Conservation (phyloP, 2,113 vertebrate species). For the Mesoclemmys tuberculata region DNA sequence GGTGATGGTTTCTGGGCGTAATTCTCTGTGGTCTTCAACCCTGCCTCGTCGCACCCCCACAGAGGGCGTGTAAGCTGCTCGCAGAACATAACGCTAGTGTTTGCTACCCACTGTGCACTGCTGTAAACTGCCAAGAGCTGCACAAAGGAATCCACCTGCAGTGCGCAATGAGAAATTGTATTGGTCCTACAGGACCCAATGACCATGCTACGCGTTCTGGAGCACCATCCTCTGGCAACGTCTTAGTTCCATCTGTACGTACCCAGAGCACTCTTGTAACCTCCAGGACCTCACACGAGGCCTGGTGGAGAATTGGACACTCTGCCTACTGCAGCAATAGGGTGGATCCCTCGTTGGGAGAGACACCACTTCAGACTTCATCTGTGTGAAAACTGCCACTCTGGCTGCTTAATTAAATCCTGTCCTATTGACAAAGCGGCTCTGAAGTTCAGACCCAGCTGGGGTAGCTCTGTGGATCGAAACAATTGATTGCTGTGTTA, state of each 20-base stretch:
- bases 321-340: neutral
- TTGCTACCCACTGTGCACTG: neutral
- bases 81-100: neutral
- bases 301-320: neutral
- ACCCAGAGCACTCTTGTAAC: neutral
- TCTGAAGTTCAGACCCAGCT: neutral
- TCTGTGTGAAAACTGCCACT: neutral
- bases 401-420: neutral
- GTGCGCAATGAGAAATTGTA: neutral
- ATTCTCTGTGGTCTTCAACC: neutral
- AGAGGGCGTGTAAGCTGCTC: neutral
- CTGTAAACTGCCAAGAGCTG: neutral
- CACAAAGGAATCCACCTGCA: neutral
- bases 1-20: neutral
- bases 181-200: neutral
- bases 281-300: neutral
- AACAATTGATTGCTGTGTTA: neutral
- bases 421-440: neutral
- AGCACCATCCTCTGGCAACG: neutral
- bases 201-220: too few species aligned
- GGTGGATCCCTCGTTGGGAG: neutral
- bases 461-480: neutral
- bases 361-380: neutral
- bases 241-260: neutral
- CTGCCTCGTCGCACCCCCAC: neutral